Conservation (phyloP, 2,797 vertebrate genomes). For the Amblyraja radiata region DNA sequence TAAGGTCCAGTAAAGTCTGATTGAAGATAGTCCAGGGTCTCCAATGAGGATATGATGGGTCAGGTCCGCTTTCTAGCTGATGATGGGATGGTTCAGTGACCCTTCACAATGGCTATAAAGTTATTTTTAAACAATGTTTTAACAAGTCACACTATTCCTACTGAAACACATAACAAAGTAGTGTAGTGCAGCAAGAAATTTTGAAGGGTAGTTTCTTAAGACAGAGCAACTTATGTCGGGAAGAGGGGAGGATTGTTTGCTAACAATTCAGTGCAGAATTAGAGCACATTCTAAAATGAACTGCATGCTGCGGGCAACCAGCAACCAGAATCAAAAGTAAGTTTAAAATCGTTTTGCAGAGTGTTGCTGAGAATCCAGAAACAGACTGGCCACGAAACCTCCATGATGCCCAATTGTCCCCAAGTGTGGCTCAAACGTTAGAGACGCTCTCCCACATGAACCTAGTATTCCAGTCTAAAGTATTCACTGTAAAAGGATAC, state of each 20-base stretch:
- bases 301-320: neutral
- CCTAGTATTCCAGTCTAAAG: neutral
- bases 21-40: too few species aligned
- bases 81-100: neutral
- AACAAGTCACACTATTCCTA: slow-evolving; percentile 39
- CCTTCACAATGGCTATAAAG: too few species aligned
- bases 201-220: neutral
- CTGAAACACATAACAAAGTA: neutral
- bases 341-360: neutral
- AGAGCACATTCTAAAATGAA: neutral
- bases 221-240: neutral
- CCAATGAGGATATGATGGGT: too few species aligned
- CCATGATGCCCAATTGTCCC: neutral
- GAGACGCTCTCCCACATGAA: neutral
- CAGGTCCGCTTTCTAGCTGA: too few species aligned
- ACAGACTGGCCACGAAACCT: neutral
- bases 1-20: too few species aligned
- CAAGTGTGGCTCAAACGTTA: neutral
- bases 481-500: neutral
- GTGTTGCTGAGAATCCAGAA: neutral
- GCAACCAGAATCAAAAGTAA: neutral
- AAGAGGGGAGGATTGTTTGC: neutral
- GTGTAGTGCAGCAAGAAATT: neutral
- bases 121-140: slow-evolving; percentile 34
- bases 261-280: too few species aligned